These are phyloP conservation scores for Epistrophe grossulariae DNA, from an alignment of 2,888 invertebrate species.

Conservation along the genomic window DNA sequence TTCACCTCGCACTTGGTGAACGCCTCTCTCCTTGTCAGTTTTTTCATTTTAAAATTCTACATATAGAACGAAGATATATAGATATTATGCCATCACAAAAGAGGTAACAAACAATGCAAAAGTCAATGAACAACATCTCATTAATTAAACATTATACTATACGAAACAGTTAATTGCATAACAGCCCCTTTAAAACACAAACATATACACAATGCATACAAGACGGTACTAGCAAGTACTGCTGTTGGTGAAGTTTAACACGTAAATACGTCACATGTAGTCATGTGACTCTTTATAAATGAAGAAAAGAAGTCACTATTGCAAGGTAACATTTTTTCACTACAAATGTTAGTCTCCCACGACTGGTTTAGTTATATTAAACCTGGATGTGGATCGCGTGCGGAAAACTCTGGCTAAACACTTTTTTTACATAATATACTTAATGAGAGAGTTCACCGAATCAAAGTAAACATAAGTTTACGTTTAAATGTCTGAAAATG, in stretches of 20 bases:
- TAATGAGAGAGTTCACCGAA: neutral
- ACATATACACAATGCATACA: constrained; percentile 15
- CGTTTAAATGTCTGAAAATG: neutral
- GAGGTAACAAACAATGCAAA: constrained; percentile 49
- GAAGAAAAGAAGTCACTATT: constrained; percentile 32
- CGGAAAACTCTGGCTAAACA: neutral
- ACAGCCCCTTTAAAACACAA: constrained; percentile 31
- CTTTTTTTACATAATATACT: neutral
- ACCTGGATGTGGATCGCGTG: constrained; percentile 21
- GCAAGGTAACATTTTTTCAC: neutral
- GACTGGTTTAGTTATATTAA: constrained; percentile 5
- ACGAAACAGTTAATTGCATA: constrained; percentile 69
- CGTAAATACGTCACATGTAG: neutral
- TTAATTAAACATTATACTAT: constrained; percentile 68
- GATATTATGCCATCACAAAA: neutral
- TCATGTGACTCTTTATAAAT: constrained; percentile 27
- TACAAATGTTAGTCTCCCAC: constrained; percentile 66
- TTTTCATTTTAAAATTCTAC: neutral
- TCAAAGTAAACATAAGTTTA: neutral
- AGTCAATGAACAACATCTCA: constrained; percentile 72
- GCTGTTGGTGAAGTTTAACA: neutral
- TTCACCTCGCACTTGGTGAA: neutral
- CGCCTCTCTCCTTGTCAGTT: neutral
- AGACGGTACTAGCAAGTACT: constrained; percentile 15
- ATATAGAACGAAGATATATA: neutral